Conservation (phyloP, 2,797 vertebrate genomes). For the Propithecus deckenii region DNA sequence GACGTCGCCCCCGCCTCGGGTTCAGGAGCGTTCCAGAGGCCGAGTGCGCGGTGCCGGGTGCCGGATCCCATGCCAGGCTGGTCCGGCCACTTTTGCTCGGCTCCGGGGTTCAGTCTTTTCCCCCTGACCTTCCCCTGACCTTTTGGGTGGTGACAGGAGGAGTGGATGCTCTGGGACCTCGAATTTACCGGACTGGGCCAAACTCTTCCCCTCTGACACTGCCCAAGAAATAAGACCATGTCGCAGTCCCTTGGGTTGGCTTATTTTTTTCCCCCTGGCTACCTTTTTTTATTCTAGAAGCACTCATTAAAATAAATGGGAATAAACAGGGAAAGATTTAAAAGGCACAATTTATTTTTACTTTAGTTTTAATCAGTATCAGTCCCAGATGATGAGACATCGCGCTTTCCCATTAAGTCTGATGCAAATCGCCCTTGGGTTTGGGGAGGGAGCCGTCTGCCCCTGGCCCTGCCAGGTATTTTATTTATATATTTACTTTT, state of each 20-base stretch:
- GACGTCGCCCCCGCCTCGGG: background rate
- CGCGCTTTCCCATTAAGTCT: background rate
- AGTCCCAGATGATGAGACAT: background rate
- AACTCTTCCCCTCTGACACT: background rate
- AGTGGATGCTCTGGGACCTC: background rate
- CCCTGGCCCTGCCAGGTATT: background rate
- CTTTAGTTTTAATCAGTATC: constrained; percentile 23
- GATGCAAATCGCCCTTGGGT: background rate
- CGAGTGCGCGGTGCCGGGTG: background rate
- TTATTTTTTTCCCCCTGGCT: background rate
- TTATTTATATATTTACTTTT: background rate
- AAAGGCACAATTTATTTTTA: background rate
- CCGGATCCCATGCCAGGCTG: background rate
- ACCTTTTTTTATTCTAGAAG: constrained; percentile 28
- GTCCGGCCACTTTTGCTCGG: background rate
- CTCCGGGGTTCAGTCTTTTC: background rate
- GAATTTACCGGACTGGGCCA: background rate
- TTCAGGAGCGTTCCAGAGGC: background rate
- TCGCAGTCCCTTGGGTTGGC: background rate
- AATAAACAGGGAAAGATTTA: background rate
- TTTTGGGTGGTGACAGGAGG: background rate
- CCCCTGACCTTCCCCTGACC: background rate
- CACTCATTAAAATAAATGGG: background rate
- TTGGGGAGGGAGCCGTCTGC: background rate
- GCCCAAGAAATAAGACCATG: background rate